These are phyloP conservation scores for Meteorus cinctellus DNA, from an alignment of 2,888 invertebrate species.

Conservation along the genomic window DNA sequence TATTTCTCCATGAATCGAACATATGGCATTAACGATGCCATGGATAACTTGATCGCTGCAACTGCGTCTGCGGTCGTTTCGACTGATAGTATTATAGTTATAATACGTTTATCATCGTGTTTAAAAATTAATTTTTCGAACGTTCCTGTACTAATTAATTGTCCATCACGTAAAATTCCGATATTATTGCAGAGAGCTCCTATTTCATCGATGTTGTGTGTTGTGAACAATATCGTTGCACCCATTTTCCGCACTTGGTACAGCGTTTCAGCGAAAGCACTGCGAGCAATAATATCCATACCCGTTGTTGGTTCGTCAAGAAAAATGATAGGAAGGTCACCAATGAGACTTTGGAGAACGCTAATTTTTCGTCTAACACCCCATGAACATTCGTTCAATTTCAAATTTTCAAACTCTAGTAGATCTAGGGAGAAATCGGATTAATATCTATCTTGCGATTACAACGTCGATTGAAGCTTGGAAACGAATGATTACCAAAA, in stretches of 20 bases:
- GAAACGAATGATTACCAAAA: constrained; percentile 45
- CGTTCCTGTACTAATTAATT: constrained; percentile 49
- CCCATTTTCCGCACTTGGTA: constrained; percentile 51
- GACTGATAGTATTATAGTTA: constrained; percentile 46
- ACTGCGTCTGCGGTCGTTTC: constrained; percentile 32
- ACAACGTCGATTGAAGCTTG: too few species aligned
- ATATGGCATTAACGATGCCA: constrained; percentile 44
- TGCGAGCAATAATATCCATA: constrained; percentile 51
- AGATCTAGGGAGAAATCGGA: constrained; percentile 45
- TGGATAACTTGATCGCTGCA: constrained; percentile 44
- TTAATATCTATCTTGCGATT: too few species aligned
- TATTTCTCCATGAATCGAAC: constrained; percentile 47
- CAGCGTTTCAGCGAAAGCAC: constrained; percentile 50
- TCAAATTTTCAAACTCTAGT: constrained; percentile 53
- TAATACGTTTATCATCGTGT: constrained; percentile 46
- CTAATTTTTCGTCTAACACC: constrained; percentile 51
- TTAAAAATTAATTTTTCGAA: constrained; percentile 48
- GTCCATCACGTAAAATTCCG: constrained; percentile 50
- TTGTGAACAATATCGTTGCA: constrained; percentile 49
- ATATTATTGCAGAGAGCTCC: constrained; percentile 53
- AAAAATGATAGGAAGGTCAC: constrained; percentile 53
- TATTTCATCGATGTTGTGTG: constrained; percentile 51
- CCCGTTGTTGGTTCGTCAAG: constrained; percentile 54
- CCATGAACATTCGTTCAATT: constrained; percentile 48
- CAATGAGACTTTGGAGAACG: constrained; percentile 53